Evolutionary conservation across 2,888 invertebrate genomes (phyloP), one percentile per base, ranked within the genome.

Genomic region (Diplazon laetatorius): DNA sequence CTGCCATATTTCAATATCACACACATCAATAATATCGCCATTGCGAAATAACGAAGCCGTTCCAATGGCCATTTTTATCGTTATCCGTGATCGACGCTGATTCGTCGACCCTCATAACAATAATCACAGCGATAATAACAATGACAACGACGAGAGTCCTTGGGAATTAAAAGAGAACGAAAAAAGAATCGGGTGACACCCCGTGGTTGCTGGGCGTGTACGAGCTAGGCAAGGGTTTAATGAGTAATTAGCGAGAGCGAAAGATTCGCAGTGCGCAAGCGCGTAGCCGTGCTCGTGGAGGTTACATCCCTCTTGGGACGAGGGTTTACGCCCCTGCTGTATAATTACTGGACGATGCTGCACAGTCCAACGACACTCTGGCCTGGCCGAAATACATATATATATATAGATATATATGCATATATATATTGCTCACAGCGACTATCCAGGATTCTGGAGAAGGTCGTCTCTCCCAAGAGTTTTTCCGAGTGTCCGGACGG

Each of bases 321-420:
- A 63, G 37, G 69, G 63, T 76, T 76, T 68, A 76, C 88, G 88
- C 88, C 88, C 82, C 82, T 84, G 80, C 78, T 82, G 83, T 84
- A 83, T 88, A 89, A 88, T 88, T 88, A 88, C 86, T 84, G 86
- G 83, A 77, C 86, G 70, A 6, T 65, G 63, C 22, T 62, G 55
- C 83, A 78, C 81, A 81, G 77, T 80, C 74, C 73, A 73, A 63
- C 77, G 76, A 82, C n/a, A n/a, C 62, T 35, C 48, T 10, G 37
- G 55, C 25, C 3, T n/a, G 18, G 14, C 2, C 25, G 18, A 48
- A 5, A 35, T 14, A 57, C 35, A 16, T 57, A 37, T 39, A 65
- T 20, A 65, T 42, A 52, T 25, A 35, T 44, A 35, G 55, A 48
- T 25, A 50, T 30, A 37, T 2, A 22, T 12, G 16, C 5, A 42